Evolutionary conservation across 2,113 vertebrate genomes (phyloP).

Genomic region (Caranx ignobilis): DNA sequence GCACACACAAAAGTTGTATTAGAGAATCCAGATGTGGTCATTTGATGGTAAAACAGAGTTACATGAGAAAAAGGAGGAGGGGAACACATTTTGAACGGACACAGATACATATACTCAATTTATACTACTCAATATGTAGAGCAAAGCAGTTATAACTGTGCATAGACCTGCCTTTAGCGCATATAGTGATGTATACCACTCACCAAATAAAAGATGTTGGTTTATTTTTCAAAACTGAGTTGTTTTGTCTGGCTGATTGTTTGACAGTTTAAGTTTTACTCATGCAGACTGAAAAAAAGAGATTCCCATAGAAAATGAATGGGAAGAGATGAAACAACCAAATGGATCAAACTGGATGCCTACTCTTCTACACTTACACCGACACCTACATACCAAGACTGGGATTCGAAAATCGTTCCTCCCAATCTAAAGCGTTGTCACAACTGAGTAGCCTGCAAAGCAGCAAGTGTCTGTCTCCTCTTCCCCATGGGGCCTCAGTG

Average conservation of each 20-base stretch:
- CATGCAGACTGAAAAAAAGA: too few relatives aligned
- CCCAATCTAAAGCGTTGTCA: too few relatives aligned
- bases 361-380: too few relatives aligned
- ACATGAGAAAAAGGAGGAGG: conserved; percentile 1
- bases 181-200: conserved; percentile 72
- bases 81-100: conserved; percentile 40
- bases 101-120: conserved; percentile 75
- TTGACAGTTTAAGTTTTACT: conserved; percentile 29
- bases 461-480: conserved; percentile 27
- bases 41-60: conserved; percentile 13
- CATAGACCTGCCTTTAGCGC: conserved; percentile 70
- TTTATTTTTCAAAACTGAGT: conserved; percentile 85
- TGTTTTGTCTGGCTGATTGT: conserved; percentile 80
- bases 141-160: conserved; percentile 62
- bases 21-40: conserved; percentile 15
- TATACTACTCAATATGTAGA: conserved; percentile 70
- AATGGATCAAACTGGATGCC: too few relatives aligned
- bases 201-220: conserved; percentile 79
- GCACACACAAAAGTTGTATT: neutral
- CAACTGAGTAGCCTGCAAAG: conserved; percentile 1
- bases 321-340: too few relatives aligned
- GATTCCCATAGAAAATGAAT: too few relatives aligned
- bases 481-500: neutral
- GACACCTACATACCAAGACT: too few relatives aligned
- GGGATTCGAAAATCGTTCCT: too few relatives aligned